These are phyloP conservation scores for Mesorhabditis spiculigera DNA, from an alignment of 2,888 invertebrate species.

Conservation along the genomic window DNA sequence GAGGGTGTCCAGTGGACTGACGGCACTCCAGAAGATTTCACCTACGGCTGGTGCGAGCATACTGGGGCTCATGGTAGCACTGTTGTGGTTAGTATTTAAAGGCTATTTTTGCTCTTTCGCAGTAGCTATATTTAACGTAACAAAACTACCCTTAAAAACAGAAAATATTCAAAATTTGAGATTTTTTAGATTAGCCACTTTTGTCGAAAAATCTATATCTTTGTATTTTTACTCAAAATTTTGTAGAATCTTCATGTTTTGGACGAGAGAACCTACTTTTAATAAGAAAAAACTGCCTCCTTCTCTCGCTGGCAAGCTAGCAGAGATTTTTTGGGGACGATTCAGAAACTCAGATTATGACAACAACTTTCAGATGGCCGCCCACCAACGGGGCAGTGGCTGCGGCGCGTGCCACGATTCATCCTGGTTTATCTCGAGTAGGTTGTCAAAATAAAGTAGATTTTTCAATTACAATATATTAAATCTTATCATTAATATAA, in stretches of 20 bases:
- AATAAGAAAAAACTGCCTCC: neutral
- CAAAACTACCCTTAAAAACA: too few relatives aligned
- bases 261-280: neutral
- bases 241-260: neutral
- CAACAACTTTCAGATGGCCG: neutral
- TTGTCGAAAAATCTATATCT: too few relatives aligned
- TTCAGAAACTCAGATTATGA: too few relatives aligned
- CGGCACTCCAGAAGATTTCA: neutral
- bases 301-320: neutral
- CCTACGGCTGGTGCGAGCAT: neutral
- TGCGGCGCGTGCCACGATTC: neutral
- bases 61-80: neutral
- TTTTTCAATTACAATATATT: neutral
- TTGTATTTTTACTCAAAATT: neutral
- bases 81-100: neutral
- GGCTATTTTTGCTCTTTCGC: neutral
- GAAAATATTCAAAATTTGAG: too few relatives aligned
- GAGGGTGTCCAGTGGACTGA: neutral
- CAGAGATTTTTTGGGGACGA: neutral
- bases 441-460: neutral
- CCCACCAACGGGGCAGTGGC: neutral
- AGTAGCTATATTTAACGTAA: too few relatives aligned
- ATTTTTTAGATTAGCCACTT: too few relatives aligned
- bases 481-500: neutral
- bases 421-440: neutral